Evolutionary conservation across 2,888 invertebrate genomes (phyloP).

Genomic region (Argynnis bischoffii): DNA sequence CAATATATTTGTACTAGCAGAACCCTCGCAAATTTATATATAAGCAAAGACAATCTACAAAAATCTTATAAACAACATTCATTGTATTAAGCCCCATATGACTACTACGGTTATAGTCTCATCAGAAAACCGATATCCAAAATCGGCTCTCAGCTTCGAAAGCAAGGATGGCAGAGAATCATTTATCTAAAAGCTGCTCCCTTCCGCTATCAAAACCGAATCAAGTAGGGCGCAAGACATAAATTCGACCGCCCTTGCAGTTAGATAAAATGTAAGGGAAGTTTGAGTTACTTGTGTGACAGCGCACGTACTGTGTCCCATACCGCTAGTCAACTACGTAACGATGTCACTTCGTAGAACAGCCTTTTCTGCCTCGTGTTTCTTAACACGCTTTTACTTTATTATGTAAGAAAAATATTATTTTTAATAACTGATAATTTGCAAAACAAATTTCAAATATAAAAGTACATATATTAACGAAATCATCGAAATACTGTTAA

Average conservation of each 20-base stretch:
- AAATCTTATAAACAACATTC: conserved; percentile 2
- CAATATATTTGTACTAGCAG: too few species aligned
- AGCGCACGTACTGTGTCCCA: conserved; percentile 56
- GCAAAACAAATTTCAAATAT: too few species aligned
- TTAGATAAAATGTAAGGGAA: conserved; percentile 79
- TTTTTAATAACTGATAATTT: too few species aligned
- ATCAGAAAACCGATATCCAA: conserved; percentile 47
- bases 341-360: conserved; percentile 64
- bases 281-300: conserved; percentile 78
- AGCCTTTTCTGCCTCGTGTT: conserved; percentile 1
- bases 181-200: conserved; percentile 79
- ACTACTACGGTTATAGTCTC: neutral
- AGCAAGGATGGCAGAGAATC: conserved; percentile 52
- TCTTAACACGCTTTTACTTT: too few species aligned
- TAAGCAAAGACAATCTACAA: conserved; percentile 32
- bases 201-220: conserved; percentile 80
- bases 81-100: conserved; percentile 2
- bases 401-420: too few species aligned
- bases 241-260: conserved; percentile 78
- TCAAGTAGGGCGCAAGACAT: conserved; percentile 78
- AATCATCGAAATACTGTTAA: too few species aligned
- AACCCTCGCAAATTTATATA: neutral
- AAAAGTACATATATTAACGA: too few species aligned
- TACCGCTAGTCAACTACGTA: conserved; percentile 50
- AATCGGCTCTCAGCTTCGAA: conserved; percentile 47